Base-by-base conservation (phyloP, 2,888 invertebrate genomes). In the Melanophora roralis region DNA sequence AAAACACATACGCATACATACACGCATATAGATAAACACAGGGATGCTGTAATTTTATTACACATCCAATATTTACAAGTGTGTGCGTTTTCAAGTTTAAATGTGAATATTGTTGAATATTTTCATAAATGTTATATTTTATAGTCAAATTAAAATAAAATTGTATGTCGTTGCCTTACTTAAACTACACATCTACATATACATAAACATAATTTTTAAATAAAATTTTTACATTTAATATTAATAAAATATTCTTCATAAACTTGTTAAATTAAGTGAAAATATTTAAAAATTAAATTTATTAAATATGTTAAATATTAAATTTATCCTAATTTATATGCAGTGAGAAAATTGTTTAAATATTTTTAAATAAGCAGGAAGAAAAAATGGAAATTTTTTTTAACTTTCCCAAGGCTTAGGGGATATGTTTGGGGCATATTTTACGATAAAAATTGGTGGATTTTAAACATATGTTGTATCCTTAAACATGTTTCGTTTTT, bases 231-330 rank as follows among this genome's bases (percentile, higher is more conserved):
- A 40, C 40, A 67, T 74, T 59, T 59, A 74, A 74, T 74, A 57
- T 74, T 65, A 57, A 67, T 67, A 67, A 21, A 74, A 65, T 59
- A 59, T 67, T 59, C 40, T 19, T 32, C 23, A 34, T 38, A 67
- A 59, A 67, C 67, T 65, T 74, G 74, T 67, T 67, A 59, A 74
- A 74, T 74, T 65, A 51, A 67, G 74, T 65, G 74, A 23, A 74
- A 67, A 67, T 59, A 16, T 32, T 64, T 59, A 9, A 16, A 45
- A 43, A n/a, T n/a, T n/a, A n/a, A n/a, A n/a, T n/a, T n/a, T n/a
- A n/a, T n/a, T n/a, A n/a, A n/a, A n/a, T n/a, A n/a, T n/a, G n/a
- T n/a, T 4, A 45, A 45, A 45, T 19, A 45, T 45, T 16, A 11
- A 9, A 0, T 36, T n/a, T n/a, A n/a, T n/a, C n/a, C n/a, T n/a